Conservation (phyloP, 2,797 vertebrate species). For the Parauchenoglanis punctatus region DNA sequence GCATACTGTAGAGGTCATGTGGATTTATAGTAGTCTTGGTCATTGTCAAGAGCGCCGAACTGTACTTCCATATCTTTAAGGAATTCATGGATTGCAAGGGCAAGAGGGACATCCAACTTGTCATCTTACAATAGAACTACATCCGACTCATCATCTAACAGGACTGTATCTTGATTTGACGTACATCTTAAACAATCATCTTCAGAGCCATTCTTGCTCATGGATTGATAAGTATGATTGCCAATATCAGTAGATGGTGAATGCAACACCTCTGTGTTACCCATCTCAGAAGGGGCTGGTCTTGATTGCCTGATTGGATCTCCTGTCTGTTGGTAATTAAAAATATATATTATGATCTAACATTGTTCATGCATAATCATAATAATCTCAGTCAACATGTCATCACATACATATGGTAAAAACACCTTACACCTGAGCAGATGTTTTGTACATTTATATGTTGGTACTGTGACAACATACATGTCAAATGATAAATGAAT, state of each 20-base stretch:
- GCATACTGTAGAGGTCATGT: too few relatives aligned
- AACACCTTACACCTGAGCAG: too few relatives aligned
- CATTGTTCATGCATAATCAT: too few relatives aligned
- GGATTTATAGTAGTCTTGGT: too few relatives aligned
- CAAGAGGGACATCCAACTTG: neutral
- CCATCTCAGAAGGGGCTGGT: neutral
- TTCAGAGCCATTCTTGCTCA: neutral
- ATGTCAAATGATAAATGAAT: too few relatives aligned
- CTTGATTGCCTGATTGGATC: neutral
- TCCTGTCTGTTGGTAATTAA: neutral
- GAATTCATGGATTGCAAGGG: neutral
- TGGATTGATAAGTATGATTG: neutral
- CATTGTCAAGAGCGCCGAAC: too few relatives aligned
- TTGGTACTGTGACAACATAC: too few relatives aligned
- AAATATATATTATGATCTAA: neutral
- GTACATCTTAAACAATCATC: neutral
- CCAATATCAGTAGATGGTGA: neutral
- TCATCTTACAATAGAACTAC: too few relatives aligned
- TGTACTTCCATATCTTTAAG: neutral
- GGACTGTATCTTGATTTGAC: neutral
- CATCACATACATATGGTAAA: too few relatives aligned
- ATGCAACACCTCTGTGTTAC: neutral
- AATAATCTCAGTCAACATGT: too few relatives aligned
- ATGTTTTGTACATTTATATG: too few relatives aligned
- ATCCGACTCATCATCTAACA: neutral